Percentiles rank a stretch among this genome's conserved stretches.
Conservation (phyloP, 2,113 vertebrate species). For the Triplophysa rosa region DNA sequence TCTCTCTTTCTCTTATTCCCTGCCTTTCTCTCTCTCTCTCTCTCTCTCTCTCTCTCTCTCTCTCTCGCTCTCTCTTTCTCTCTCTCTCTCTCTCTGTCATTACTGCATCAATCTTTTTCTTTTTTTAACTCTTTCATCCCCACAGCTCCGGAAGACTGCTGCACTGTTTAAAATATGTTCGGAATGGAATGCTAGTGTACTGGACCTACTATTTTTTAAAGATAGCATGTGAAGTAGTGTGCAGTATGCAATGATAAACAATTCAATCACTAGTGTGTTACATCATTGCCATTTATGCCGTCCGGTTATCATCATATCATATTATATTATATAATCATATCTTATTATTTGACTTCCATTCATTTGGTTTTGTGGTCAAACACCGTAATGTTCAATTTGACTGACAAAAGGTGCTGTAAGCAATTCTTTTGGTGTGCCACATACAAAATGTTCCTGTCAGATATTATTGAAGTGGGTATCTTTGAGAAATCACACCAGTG, state of each 20-base stretch:
- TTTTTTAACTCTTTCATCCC: slow-evolving; percentile 50
- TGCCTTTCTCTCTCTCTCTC: slow-evolving; percentile 29
- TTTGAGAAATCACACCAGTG: too few species aligned
- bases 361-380: too few species aligned
- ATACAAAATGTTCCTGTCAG: too few species aligned
- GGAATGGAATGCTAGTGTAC: slow-evolving; percentile 26
- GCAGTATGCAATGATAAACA: background rate
- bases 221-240: background rate
- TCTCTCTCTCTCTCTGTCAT: slow-evolving; percentile 39
- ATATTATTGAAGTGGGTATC: too few species aligned
- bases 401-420: too few species aligned
- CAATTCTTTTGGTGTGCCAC: too few species aligned
- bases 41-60: slow-evolving; percentile 35
- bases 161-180: background rate
- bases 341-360: background rate
- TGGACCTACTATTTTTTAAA: background rate
- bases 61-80: slow-evolving; percentile 47
- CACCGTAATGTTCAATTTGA: too few species aligned
- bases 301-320: background rate
- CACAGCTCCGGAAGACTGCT: slow-evolving; percentile 65
- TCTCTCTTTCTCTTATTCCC: slow-evolving; percentile 33
- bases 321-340: background rate
- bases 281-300: background rate
- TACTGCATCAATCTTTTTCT: slow-evolving; percentile 49
- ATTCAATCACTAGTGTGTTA: background rate